phyloP scores from a whole-genome alignment of 2,888 invertebrate species.

The Didymodactylos carnosus region DNA sequence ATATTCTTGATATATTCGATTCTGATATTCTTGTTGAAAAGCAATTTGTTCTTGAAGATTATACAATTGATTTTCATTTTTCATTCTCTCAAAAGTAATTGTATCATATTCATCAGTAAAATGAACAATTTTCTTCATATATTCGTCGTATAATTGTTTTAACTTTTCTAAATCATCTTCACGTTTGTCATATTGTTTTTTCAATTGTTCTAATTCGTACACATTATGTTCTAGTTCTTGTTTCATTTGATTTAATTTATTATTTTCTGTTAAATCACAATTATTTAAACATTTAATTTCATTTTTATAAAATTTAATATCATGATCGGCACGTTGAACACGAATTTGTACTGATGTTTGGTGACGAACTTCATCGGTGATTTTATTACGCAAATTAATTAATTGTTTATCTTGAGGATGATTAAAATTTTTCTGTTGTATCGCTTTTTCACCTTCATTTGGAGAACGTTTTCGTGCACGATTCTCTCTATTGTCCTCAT shows the following conservation, averaged over 20 bases:
- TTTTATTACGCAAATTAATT: background rate
- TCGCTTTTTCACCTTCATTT: background rate
- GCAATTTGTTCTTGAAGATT: background rate
- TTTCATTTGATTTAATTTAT: background rate
- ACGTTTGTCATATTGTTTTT: background rate
- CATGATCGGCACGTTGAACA: background rate
- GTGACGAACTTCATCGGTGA: background rate
- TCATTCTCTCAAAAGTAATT: background rate
- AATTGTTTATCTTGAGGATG: background rate
- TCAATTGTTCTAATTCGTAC: background rate
- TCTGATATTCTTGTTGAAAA: background rate
- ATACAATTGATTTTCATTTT: background rate
- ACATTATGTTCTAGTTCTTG: background rate
- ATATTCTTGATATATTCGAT: background rate
- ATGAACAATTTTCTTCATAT: background rate
- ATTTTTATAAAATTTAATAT: background rate
- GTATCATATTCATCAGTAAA: background rate
- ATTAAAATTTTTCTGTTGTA: background rate
- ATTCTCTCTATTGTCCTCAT: no score
- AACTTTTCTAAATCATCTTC: background rate
- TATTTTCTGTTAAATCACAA: background rate
- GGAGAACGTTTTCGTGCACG: no score
- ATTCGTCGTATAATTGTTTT: background rate
- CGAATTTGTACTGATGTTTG: background rate
- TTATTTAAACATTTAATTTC: background rate